Conservation (phyloP, 2,888 invertebrate species). For the Monoplex corrugatus region DNA sequence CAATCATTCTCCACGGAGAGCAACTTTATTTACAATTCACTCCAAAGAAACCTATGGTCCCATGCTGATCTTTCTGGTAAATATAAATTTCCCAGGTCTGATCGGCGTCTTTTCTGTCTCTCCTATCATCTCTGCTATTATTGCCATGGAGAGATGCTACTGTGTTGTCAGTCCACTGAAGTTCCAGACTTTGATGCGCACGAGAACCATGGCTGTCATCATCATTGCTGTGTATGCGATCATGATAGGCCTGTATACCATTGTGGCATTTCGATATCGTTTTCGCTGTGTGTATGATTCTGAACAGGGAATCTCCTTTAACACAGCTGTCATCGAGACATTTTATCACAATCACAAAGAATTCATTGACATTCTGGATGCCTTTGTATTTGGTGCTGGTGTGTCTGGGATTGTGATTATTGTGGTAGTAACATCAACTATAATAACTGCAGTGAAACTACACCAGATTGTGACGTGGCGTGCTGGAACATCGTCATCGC, state of each 20-base stretch:
- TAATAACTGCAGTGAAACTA: neutral
- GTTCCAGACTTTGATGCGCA: neutral
- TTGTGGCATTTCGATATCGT: neutral
- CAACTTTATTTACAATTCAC: too few relatives aligned
- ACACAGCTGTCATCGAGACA: neutral
- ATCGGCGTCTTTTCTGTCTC: neutral
- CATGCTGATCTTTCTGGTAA: neutral
- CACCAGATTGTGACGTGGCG: conserved; percentile 11
- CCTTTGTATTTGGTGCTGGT: neutral
- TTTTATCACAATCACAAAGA: neutral
- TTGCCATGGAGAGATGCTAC: neutral
- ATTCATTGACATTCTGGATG: neutral
- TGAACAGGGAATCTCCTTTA: neutral
- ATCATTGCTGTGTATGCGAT: neutral
- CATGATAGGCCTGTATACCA: neutral
- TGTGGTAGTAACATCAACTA: neutral
- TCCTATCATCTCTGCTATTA: neutral
- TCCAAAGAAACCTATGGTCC: too few relatives aligned
- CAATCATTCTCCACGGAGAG: too few relatives aligned
- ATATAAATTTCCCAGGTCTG: neutral
- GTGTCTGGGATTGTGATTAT: neutral
- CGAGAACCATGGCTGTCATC: neutral
- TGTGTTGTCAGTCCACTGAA: neutral
- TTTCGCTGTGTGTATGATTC: neutral
- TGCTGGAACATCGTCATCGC: neutral